Percentiles rank a stretch among this genome's conserved stretches.
Evolutionary conservation across 2,797 vertebrate genomes (phyloP).

Genomic region (Arremon brunneinucha): DNA sequence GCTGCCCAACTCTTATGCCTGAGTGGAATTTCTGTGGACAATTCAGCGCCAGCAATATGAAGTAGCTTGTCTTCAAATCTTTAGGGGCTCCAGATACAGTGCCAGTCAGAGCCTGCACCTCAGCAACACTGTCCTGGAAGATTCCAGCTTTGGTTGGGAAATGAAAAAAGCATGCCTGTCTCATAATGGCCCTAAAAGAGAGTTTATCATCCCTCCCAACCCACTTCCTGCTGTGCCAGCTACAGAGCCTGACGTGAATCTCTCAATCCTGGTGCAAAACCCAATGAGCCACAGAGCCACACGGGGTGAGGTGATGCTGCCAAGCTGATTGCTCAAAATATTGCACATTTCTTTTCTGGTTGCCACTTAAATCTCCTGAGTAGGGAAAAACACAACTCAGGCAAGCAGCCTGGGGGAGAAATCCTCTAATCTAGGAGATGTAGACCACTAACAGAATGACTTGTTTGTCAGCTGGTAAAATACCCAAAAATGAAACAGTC

Average conservation of each 20-base stretch:
- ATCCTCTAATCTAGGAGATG: not conserved
- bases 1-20: not conserved
- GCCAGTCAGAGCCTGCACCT: not conserved
- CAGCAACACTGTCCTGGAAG: not conserved
- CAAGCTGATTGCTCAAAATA: not conserved
- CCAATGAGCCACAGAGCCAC: not conserved
- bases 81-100: not conserved
- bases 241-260: not conserved
- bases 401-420: not conserved
- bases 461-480: not conserved
- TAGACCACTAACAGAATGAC: not conserved
- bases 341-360: not conserved
- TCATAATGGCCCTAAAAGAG: not conserved
- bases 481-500: fast-evolving
- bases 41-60: not conserved
- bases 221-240: not conserved
- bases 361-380: not conserved
- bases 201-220: not conserved
- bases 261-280: not conserved
- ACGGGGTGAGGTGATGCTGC: not conserved
- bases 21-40: not conserved
- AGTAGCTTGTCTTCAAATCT: not conserved
- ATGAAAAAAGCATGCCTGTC: not conserved
- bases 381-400: not conserved
- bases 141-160: not conserved